Evolutionary conservation across 1,140 invertebrate species (phyloP), one percentile per base, ranked within the genome.

Genomic region (Zelostemma sp.): DNA sequence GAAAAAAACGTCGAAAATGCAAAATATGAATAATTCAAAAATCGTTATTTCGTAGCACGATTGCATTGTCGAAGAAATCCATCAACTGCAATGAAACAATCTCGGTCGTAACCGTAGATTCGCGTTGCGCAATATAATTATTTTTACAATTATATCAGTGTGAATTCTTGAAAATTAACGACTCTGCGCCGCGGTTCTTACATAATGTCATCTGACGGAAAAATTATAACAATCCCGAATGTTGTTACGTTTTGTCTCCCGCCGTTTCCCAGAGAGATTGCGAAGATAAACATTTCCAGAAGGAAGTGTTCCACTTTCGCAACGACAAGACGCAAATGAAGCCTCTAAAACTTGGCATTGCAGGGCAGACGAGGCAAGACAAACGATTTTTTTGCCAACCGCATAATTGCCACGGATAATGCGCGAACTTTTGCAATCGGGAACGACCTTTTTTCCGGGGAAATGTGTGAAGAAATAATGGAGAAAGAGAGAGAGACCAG

Each of bases 291-390:
- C 69, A 74, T 80, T 75, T 70, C 48, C 68, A 72, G 70, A 73
- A 80, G 78, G 78, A 81, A 80, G 74, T 75, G 75, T 63, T 76
- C 72, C 41, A 76, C 69, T 80, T 78, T 77, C 75, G 50, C 62
- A 63, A 68, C 51, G 59, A 47, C 25, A 15, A 65, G 58, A 50
- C 18, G 38, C 38, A 45, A 59, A 40, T 47, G 9, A 50, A 50
- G 48, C 41, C 58, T 50, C 61, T 62, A 59, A 58, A 65, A 40
- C 48, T 65, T 67, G 61, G 49, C 61, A 53, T 58, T 31, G 70
- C 57, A 68, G 58, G 50, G 28, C 58, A 57, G 49, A 59, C 45
- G 38, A 59, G 51, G 41, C 4, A 63, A 12, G 40, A 41, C 45
- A 56, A 65, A 70, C 33, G 33, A n/a, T 35, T 9, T 11, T n/a